Conservation (phyloP, 2,888 invertebrate species). For the Zelleria hepariella region DNA sequence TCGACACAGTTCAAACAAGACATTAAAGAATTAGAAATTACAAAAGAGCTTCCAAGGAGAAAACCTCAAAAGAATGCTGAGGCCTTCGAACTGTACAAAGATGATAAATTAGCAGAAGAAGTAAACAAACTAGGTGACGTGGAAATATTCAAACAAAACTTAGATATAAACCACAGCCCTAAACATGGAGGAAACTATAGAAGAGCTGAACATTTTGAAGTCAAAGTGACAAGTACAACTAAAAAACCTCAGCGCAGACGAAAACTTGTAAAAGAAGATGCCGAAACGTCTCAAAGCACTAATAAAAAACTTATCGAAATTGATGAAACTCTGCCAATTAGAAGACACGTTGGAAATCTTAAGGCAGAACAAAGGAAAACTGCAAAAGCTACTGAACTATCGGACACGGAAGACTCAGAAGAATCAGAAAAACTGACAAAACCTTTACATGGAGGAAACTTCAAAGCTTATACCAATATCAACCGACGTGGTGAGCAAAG, state of each 20-base stretch:
- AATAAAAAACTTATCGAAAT: constrained; percentile 31
- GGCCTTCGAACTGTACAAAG: constrained; percentile 49
- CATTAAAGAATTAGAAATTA: constrained; percentile 55
- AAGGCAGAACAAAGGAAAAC: constrained; percentile 29
- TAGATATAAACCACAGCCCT: constrained; percentile 43
- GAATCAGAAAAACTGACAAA: constrained; percentile 23
- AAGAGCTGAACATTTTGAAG: constrained; percentile 21
- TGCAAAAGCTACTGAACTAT: constrained; percentile 43
- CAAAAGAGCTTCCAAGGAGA: constrained; percentile 45
- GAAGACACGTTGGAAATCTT: constrained; percentile 30
- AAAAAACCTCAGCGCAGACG: constrained; percentile 8
- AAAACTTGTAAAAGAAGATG: constrained; percentile 25
- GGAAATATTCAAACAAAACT: constrained; percentile 51
- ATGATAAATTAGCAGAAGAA: constrained; percentile 53
- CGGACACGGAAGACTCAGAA: constrained; percentile 31
- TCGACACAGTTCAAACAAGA: constrained; percentile 54
- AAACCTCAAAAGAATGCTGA: constrained; percentile 37
- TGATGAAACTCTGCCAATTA: constrained; percentile 17
- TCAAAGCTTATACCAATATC: constrained; percentile 22
- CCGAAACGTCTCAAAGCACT: constrained; percentile 43
- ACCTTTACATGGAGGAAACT: constrained; percentile 28
- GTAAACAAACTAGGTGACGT: constrained; percentile 55
- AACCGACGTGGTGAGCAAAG: not conserved
- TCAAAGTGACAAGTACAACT: constrained; percentile 12
- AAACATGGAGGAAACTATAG: constrained; percentile 63